Base-by-base conservation (phyloP, 2,888 invertebrate species). In the Limenitis camilla region DNA sequence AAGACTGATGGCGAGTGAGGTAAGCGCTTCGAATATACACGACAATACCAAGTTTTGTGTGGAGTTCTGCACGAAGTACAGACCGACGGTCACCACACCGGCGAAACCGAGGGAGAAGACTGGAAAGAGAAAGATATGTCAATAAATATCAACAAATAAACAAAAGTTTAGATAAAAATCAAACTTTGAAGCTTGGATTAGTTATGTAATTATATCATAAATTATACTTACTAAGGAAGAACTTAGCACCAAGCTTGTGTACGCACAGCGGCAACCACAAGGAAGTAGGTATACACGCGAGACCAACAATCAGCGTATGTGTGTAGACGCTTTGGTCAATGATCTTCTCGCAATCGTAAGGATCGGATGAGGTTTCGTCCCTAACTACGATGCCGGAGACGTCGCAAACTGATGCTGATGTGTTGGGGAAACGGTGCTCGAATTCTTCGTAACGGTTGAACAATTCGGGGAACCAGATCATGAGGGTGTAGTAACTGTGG, bases 391-490 rank as follows among this genome's bases (percentile, higher is more conserved):
- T 90, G 6, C 92, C 88, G 9, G 93, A 93, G 1, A 94, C 93
- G 66, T 93, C 92, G 72, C 94, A 94, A 6, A 95, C 93, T 0
- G 93, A 92, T 0, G 93, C 93, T 0, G 89, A 88, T 45, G 90
- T 86, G 58, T 90, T 91, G 0, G 93, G 93, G 87, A 92, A 88
- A 1, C 81, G 73, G 29, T 78, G 71, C 69, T 94, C 94, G 73
- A 91, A 94, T 65, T 92, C 92, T 68, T 94, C 93, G 76, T 94
- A 94, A 49, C 96, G 92, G 77, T 92, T 91, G 82, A 96, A 96
- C 65, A 96, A 80, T 76, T 96, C 96, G 9, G 96, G 96, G 81
- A 96, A 96, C 96, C 96, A 96, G 74, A 96, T 91, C 94, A 95
- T 96, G 40, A 96, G 82, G 6, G 96, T 96, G 76, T 96, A 96